Conservation (phyloP, 2,888 invertebrate species). For the Acanthosepion esculentum region DNA sequence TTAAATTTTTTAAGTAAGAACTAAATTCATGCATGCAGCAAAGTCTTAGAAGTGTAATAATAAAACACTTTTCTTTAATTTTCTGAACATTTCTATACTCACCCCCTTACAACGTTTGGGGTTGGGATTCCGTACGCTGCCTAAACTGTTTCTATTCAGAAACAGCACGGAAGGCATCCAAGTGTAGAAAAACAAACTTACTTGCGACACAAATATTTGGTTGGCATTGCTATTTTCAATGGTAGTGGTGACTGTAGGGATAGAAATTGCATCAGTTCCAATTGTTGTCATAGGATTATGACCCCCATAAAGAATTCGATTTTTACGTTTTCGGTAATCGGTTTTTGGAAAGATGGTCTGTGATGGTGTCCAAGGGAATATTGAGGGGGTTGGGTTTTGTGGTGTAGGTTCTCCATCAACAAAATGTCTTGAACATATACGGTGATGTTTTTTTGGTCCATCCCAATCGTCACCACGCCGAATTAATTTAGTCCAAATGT, state of each 20-base stretch:
- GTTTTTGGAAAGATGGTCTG: slow-evolving; percentile 40
- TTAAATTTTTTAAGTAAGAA: no score
- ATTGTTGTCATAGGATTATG: background rate
- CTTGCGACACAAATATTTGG: background rate
- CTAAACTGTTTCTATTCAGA: no score
- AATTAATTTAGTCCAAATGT: slow-evolving; percentile 49
- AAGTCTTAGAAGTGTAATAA: no score
- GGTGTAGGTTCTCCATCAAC: slow-evolving; percentile 48
- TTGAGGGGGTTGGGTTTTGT: slow-evolving; percentile 49
- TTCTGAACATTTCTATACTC: no score
- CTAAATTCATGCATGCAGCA: no score
- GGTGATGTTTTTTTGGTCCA: slow-evolving; percentile 43
- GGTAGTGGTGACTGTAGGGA: no score
- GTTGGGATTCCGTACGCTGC: no score
- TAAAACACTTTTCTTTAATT: no score
- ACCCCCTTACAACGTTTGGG: no score
- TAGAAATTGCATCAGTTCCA: background rate
- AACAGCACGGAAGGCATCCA: no score
- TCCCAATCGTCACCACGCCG: slow-evolving; percentile 48
- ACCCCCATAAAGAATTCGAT: slow-evolving; percentile 33
- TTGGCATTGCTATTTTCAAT: background rate
- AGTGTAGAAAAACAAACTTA: background rate
- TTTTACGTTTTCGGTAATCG: slow-evolving; percentile 25
- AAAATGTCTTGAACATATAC: slow-evolving; percentile 50
- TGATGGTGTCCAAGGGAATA: slow-evolving; percentile 45